phyloP scores from a whole-genome alignment of 1,140 invertebrate species.

The Bombus cullumanus region DNA sequence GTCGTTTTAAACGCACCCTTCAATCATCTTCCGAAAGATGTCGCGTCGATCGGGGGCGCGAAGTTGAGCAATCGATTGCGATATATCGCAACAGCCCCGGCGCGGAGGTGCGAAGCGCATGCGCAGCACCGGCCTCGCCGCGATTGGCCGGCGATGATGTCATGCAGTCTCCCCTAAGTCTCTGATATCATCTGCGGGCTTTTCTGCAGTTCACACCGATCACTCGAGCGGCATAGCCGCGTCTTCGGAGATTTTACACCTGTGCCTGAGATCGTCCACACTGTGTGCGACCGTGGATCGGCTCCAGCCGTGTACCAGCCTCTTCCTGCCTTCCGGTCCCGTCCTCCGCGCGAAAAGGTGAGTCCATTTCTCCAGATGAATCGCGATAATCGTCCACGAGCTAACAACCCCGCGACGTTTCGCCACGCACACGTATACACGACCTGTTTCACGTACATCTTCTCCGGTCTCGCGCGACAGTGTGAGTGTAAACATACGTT shows the following conservation, averaged over 20 bases:
- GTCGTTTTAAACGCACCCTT: slow-evolving; percentile 60
- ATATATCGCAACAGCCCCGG: slow-evolving; percentile 78
- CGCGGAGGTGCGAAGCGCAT: slow-evolving; percentile 62
- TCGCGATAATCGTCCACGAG: slow-evolving; percentile 31
- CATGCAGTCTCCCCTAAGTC: slow-evolving; percentile 81
- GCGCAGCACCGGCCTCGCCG: slow-evolving; percentile 49
- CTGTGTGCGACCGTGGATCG: slow-evolving; percentile 28
- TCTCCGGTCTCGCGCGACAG: neutral
- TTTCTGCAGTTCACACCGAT: slow-evolving; percentile 81
- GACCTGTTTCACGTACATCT: neutral
- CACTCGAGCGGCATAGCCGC: slow-evolving; percentile 76
- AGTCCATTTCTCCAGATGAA: slow-evolving; percentile 56
- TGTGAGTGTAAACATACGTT: slow-evolving; percentile 62
- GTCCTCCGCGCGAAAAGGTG: slow-evolving; percentile 53
- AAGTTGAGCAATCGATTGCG: slow-evolving; percentile 80
- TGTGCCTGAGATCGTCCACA: slow-evolving; percentile 58
- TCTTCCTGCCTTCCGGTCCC: slow-evolving; percentile 36
- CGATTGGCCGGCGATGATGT: slow-evolving; percentile 81
- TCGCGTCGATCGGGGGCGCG: slow-evolving; percentile 58
- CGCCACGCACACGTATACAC: slow-evolving; percentile 36
- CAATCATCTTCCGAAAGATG: slow-evolving; percentile 27
- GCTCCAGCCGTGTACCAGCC: slow-evolving; percentile 20
- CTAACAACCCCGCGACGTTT: slow-evolving; percentile 53
- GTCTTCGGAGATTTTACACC: slow-evolving; percentile 68
- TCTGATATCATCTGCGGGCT: slow-evolving; percentile 80